Base-by-base conservation (phyloP, 2,113 vertebrate genomes). In the Sciurus niger region DNA sequence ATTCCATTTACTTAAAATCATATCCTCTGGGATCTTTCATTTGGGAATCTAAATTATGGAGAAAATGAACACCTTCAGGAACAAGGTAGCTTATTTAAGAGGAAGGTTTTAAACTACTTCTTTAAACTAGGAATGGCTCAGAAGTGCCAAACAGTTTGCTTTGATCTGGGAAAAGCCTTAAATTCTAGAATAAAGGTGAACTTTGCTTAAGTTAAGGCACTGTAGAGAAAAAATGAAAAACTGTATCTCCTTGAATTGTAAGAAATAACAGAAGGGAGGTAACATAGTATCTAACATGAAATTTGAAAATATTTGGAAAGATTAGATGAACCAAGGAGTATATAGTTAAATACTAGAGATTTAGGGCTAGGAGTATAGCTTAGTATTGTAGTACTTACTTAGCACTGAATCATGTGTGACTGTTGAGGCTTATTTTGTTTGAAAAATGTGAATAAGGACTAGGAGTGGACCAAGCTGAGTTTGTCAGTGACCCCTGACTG, bases 131-230 rank as follows among this genome's bases (percentile, higher is more conserved):
- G 37, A 84, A 46, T 60, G 37, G 22, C 70, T 73, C 48, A 87
- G 30, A 94, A 93, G 65, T 83, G 43, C 14, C 74, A 46, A 87
- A 13, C 24, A 40, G 13, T 77, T 92, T 84, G 24, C 51, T 78
- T 70, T 87, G 72, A 85, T 89, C 77, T 95, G 68, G 70, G 55
- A 87, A 90, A 94, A 79, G 37, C 8, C 34, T 84, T 34, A 84
- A 53, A 63, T 85, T 96, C 63, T 95, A n/a, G 8, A 90, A 78
- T 88, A 79, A 95, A 94, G 79, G 78, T 28, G 76, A 79, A 78
- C 43, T 63, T 84, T 78, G 95, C 34, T 85, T 63, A 77, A 84
- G 53, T 90, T 89, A 65, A 91, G 65, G 70, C 28, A 72, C 17
- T 76, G 9, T 58, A 88, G 53, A 8, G 65, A 84, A 43, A 58